Evolutionary conservation across 2,113 vertebrate species (phyloP).

Genomic region (Crotalus viridis): DNA sequence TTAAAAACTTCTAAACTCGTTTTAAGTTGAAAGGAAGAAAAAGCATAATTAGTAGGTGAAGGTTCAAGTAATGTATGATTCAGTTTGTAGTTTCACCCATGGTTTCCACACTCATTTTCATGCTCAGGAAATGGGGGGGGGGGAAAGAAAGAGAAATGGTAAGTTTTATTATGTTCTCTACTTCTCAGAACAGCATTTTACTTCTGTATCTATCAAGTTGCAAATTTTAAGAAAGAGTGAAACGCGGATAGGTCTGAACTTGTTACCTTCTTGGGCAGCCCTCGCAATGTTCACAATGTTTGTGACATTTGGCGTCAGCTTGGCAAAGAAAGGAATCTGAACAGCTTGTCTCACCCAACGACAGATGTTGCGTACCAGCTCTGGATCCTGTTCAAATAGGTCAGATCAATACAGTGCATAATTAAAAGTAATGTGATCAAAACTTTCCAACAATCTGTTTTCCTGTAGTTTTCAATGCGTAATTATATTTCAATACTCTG

Average conservation of each 20-base stretch:
- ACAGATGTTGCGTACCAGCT: conserved; percentile 91
- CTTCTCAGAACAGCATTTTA: background rate
- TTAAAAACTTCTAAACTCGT: background rate
- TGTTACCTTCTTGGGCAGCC: conserved; percentile 87
- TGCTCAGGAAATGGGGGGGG: background rate
- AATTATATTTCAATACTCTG: conserved; percentile 46
- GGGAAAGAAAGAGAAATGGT: background rate
- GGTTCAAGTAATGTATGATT: background rate
- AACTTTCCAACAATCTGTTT: conserved; percentile 57
- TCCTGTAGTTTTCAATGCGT: conserved; percentile 35
- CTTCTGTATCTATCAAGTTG: background rate
- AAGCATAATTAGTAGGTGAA: background rate
- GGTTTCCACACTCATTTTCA: background rate
- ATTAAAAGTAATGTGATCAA: conserved; percentile 73
- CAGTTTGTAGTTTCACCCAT: background rate
- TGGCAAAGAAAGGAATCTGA: conserved; percentile 93
- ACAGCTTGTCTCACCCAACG: conserved; percentile 90
- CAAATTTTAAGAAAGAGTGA: conserved; percentile 19
- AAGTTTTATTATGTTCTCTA: background rate
- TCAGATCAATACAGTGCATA: conserved; percentile 73
- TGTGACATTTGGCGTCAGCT: conserved; percentile 94
- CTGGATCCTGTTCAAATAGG: conserved; percentile 86
- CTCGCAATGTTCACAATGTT: conserved; percentile 87
- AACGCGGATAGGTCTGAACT: background rate
- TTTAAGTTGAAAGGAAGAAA: background rate